Evolutionary conservation across 2,113 vertebrate genomes (phyloP).

Genomic region (Fregata magnificens): DNA sequence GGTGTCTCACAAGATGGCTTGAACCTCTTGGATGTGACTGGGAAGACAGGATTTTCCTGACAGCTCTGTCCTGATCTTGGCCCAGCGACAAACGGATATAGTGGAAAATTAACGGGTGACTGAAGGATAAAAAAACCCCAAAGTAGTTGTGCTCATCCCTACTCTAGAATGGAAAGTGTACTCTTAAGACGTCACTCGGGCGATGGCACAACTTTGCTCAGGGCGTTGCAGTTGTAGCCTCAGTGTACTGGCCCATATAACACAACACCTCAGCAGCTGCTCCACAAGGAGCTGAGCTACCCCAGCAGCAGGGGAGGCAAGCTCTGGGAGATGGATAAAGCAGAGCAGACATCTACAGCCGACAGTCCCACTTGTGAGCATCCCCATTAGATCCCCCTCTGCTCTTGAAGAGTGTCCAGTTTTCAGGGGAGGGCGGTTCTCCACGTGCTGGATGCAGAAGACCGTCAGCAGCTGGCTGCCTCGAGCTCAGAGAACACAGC

Average conservation of each 20-base stretch:
- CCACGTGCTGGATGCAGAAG: neutral
- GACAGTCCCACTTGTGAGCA: neutral
- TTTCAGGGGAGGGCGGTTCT: neutral
- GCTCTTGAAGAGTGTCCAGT: neutral
- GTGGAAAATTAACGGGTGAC: neutral
- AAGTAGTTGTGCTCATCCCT: neutral
- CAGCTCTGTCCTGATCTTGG: neutral
- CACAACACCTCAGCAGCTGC: neutral
- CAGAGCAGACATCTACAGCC: neutral
- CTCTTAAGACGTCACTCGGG: neutral
- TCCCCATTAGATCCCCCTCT: neutral
- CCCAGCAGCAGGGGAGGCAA: neutral
- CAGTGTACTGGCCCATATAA: neutral
- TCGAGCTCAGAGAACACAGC: neutral
- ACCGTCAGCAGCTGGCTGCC: neutral
- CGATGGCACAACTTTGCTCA: accelerated
- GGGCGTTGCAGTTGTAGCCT: neutral
- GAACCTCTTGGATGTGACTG: neutral
- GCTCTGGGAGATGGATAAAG: neutral
- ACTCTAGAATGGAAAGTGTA: neutral
- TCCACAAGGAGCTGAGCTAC: neutral
- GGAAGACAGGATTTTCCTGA: neutral
- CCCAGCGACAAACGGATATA: neutral
- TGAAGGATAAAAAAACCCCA: neutral
- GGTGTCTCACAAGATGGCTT: neutral